Evolutionary conservation across 1,140 invertebrate species (phyloP).

Genomic region (Drosophila trapezifrons): DNA sequence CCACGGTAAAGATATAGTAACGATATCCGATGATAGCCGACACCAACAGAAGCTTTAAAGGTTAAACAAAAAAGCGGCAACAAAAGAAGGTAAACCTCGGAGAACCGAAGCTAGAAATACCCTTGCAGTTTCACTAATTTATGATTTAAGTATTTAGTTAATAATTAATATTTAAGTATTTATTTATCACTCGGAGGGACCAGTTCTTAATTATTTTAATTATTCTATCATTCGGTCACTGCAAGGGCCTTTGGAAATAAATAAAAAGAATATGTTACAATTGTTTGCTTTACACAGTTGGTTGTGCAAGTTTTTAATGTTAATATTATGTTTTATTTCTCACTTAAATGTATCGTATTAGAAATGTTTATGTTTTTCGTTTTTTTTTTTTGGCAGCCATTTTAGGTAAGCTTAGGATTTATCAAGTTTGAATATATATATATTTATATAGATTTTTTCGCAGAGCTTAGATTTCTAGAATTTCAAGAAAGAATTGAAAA

Average conservation of each 20-base stretch:
- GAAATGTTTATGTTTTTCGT: conserved; percentile 30
- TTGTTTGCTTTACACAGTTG: conserved; percentile 66
- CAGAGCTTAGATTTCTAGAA: conserved; percentile 20
- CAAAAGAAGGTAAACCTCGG: conserved; percentile 13
- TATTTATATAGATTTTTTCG: conserved; percentile 14
- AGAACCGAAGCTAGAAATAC: neutral
- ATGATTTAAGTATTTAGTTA: neutral
- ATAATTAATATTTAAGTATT: neutral
- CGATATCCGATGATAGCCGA: conserved; percentile 32
- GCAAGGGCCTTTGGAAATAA: conserved; percentile 34
- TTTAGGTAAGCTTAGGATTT: conserved; percentile 60
- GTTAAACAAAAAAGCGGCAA: conserved; percentile 32
- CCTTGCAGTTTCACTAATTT: neutral
- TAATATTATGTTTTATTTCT: conserved; percentile 58
- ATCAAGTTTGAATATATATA: conserved; percentile 44
- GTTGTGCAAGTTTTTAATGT: conserved; percentile 60
- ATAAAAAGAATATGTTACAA: conserved; percentile 78
- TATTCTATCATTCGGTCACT: neutral
- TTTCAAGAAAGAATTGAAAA: too few relatives aligned
- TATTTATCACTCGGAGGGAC: neutral
- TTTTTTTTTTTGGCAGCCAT: conserved; percentile 46
- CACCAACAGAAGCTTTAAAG: conserved; percentile 29
- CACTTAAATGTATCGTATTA: conserved; percentile 53
- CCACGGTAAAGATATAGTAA: neutral
- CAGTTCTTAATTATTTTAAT: too few relatives aligned